Evolutionary conservation across 2,888 invertebrate genomes (phyloP), one percentile per base, ranked within the genome.

Genomic region (Monoplex corrugatus): DNA sequence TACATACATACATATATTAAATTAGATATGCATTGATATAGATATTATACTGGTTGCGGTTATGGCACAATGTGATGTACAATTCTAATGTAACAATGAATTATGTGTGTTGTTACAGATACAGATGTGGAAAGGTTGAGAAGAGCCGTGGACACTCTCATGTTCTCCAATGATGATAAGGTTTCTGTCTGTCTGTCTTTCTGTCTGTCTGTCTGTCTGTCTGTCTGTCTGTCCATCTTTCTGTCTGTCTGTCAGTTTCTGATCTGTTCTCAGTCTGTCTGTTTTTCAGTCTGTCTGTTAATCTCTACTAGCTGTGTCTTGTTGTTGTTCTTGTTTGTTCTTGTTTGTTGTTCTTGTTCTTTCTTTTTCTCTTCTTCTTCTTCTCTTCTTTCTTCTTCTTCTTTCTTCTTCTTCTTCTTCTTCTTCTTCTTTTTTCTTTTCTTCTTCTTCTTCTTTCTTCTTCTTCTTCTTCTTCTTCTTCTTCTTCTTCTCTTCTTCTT

Each of bases 111-210:
- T 40, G 28, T 75, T 80, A 1, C 28, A 80, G 78, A 80, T 23
- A 80, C 78, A 1, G 78, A 80, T 28, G 78, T 80, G 40, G 78
- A 80, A 43, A 40, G 78, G 2, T 28, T 80, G 78, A 40, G 78
- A 80, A 80, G 78, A 10, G 78, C 78, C 6, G 78, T 80, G 78
- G 78, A 80, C 28, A 80, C 78, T 10, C 78, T 80, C 23, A 80
- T 80, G 78, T 80, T 80, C 43, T 80, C 78, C 43, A 80, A 80
- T 80, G 78, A 80, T 43, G 78, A 80, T 43, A 80, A 80, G 78
- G 78, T 80, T 2, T 75, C 38, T 75, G 6, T n/a, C 38, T 38
- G 0, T 75, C 38, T 75, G 0, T 75, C 16, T 75, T 3, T 38
- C 5, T 75, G 16, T 75, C 38, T 40, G 10, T 75, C 10, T 75